Evolutionary conservation across 1,140 invertebrate species (phyloP), one percentile per base, ranked within the genome.

Genomic region (Papilio dardanus): DNA sequence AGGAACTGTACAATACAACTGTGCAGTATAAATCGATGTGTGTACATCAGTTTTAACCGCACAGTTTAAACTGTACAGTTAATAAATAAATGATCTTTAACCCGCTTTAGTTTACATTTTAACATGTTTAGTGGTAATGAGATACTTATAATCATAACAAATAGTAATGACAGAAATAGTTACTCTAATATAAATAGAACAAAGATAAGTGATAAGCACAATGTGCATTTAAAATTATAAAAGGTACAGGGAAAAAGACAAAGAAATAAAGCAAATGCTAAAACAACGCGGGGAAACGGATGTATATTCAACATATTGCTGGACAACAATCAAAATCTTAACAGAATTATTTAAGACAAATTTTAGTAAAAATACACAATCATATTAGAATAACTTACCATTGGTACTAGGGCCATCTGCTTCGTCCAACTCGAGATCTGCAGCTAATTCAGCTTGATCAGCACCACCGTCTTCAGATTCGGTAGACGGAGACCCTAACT

Each of bases 381-480:
- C 31, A 33, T 66, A 66, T 8, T n/a, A 37, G 35, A 37, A 14
- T 37, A 12, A 76, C 50, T 87, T 79, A 95, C 95, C 95, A 91
- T 97, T 97, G 19, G 95, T 94, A 80, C 93, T 94, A 3, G 94
- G 94, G 19, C 95, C 96, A 87, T 97, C 96, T 16, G 95, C 95
- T 88, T 97, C 97, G 85, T 97, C 96, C 37, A 96, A 93, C 93
- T 97, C 97, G 85, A 97, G 96, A 88, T 97, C 97, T 46, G 94
- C 95, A 19, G 95, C 95, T 77, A 95, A 93, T 85, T 95, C 95
- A 24, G 94, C 94, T 68, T 95, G 85, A 86, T 96, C 95, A 78
- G 95, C 95, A 77, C 96, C 96, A 75, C 96, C 96, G 88, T 98
- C 97, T 86, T 98, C 97, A 76, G 96, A 97, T 86, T 96, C 96